These are phyloP conservation scores for Asarcornis scutulata DNA, from an alignment of 2,113 vertebrate genomes.

Conservation along the genomic window DNA sequence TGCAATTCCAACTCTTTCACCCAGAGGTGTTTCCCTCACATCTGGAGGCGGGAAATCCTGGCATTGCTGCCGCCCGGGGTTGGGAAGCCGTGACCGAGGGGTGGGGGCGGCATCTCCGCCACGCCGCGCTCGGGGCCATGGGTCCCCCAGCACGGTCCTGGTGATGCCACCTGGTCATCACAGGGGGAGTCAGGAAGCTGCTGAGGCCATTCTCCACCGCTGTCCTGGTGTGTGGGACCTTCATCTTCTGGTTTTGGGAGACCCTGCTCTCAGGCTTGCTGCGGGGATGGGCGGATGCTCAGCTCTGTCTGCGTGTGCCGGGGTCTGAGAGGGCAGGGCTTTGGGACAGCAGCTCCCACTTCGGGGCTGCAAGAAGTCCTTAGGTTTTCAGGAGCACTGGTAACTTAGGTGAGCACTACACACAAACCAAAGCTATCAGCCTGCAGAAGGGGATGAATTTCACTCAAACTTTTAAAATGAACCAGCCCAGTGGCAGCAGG, in stretches of 20 bases:
- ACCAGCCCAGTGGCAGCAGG: not conserved
- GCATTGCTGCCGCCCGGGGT: not conserved
- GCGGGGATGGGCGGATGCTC: not conserved
- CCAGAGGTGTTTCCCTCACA: constrained; percentile 26
- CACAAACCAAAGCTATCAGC: not conserved
- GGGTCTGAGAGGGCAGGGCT: fast-evolving
- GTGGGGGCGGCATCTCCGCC: not conserved
- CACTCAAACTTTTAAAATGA: not conserved
- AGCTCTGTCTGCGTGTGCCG: fast-evolving
- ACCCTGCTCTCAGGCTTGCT: not conserved
- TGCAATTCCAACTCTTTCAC: constrained; percentile 22
- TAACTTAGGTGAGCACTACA: fast-evolving
- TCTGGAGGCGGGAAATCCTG: constrained; percentile 9
- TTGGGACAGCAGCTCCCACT: not conserved
- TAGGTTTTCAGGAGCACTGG: not conserved
- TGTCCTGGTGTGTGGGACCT: not conserved
- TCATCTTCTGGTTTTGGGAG: fast-evolving
- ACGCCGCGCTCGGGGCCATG: fast-evolving
- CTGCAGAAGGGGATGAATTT: not conserved
- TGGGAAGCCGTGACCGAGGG: not conserved
- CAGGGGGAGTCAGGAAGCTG: fast-evolving
- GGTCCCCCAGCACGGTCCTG: fast-evolving
- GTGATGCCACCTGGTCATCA: fast-evolving
- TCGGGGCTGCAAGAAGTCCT: fast-evolving
- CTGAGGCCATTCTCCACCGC: not conserved